phyloP scores from a whole-genome alignment of 2,113 vertebrate genomes.

The Cyanoderma ruficeps region DNA sequence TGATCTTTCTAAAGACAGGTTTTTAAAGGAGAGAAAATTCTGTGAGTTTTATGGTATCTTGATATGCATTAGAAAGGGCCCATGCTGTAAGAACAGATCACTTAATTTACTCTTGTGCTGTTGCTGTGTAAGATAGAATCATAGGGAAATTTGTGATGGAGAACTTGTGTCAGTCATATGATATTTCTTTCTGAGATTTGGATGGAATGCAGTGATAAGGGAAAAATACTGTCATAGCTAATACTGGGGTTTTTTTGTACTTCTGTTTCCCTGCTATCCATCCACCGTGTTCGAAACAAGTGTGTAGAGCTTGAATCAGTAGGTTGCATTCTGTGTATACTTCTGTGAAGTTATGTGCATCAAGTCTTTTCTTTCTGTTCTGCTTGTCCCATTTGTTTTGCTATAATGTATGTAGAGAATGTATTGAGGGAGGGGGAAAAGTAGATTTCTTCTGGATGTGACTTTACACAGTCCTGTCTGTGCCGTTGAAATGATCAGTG shows the following conservation, averaged over 20 bases:
- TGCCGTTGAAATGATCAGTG: neutral
- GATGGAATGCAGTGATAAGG: neutral
- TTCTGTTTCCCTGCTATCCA: neutral
- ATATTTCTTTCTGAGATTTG: neutral
- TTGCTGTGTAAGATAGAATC: neutral
- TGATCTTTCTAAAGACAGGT: neutral
- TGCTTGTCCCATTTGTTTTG: neutral
- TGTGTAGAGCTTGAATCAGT: neutral
- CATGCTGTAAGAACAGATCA: neutral
- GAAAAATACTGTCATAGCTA: neutral
- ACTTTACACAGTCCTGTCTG: neutral
- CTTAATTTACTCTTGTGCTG: neutral
- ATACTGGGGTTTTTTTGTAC: neutral
- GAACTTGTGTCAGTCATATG: neutral
- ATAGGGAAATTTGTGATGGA: neutral
- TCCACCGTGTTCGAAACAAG: neutral
- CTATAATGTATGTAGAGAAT: neutral
- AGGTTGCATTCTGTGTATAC: neutral
- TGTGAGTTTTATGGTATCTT: neutral
- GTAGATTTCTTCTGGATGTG: neutral
- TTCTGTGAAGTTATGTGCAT: neutral
- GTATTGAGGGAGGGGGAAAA: neutral
- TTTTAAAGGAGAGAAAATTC: neutral
- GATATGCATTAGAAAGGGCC: neutral
- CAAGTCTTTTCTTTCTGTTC: neutral